These are phyloP conservation scores for Aquatica leii DNA, from an alignment of 2,888 invertebrate species.

Conservation along the genomic window DNA sequence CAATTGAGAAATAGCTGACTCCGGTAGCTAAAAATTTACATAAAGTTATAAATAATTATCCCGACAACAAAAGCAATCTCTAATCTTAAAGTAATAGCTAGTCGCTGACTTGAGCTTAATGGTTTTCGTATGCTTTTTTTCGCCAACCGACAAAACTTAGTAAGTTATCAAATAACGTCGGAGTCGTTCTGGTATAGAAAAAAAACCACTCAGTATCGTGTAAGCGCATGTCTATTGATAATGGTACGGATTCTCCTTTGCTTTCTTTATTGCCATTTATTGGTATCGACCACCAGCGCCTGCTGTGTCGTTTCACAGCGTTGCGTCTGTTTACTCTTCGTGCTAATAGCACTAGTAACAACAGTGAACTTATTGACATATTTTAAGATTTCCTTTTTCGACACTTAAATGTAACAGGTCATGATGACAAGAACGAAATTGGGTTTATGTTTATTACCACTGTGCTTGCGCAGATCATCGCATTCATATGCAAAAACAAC, in stretches of 20 bases:
- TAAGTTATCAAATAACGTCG: neutral
- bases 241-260: conserved; percentile 38
- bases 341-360: neutral
- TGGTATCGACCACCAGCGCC: conserved; percentile 35
- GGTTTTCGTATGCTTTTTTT: conserved; percentile 10
- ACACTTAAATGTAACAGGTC: too few relatives aligned
- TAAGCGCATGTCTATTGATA: conserved; percentile 29
- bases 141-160: neutral
- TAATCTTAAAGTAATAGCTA: conserved; percentile 44
- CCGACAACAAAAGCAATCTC: conserved; percentile 28
- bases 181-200: conserved; percentile 11
- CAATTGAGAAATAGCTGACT: conserved; percentile 13
- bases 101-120: conserved; percentile 17
- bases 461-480: too few relatives aligned
- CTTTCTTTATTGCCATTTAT: conserved; percentile 31
- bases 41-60: neutral
- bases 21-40: conserved; percentile 12
- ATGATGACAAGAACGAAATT: too few relatives aligned
- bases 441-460: too few relatives aligned
- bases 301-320: neutral
- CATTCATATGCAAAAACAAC: too few relatives aligned
- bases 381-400: too few relatives aligned
- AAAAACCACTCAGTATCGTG: conserved; percentile 15
- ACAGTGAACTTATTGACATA: too few relatives aligned
- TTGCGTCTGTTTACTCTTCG: neutral